Base-by-base conservation (phyloP, 2,888 invertebrate genomes). In the Lasius platythorax region DNA sequence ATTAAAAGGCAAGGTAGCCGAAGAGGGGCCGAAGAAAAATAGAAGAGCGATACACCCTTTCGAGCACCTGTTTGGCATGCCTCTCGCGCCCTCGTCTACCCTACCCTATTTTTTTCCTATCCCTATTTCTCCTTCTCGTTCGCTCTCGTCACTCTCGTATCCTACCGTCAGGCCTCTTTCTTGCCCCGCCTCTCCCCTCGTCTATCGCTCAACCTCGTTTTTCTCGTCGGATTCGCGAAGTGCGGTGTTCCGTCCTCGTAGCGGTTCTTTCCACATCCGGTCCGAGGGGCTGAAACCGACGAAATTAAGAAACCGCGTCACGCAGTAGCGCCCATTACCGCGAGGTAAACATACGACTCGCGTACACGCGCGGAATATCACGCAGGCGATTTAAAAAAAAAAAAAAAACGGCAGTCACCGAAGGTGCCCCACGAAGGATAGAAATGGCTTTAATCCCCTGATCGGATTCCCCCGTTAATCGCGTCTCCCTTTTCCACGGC, bases 271-370 rank as follows among this genome's bases (percentile, higher is more conserved):
- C 43, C 58, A 46, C 46, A 46, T 70, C 82, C 64, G 76, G 70
- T 56, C 64, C 66, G 50, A 72, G 46, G 72, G 83, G n/a, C n/a
- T 64, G 88, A 84, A 87, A 88, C 87, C 79, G 85, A 75, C 37
- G 85, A 92, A 93, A 92, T 93, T 93, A 93, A 92, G 91, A 92
- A 93, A 91, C 84, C 93, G 63, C 86, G 89, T 91, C 93, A 93
- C 93, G 93, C 91, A 90, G 87, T 74, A 81, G 81, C 84, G 87
- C 86, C 92, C 91, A 92, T 93, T 93, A 92, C 92, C 86, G 87
- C 85, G 88, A 87, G 90, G 91, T 91, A 92, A 91, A 91, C 91
- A 91, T 88, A 91, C 90, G 91, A 89, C 87, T 87, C 85, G 75
- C 85, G 90, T 89, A 89, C 92, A 90, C 91, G 89, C 87, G 83